Conservation (phyloP, 2,888 invertebrate species). For the Zonitis immaculata region DNA sequence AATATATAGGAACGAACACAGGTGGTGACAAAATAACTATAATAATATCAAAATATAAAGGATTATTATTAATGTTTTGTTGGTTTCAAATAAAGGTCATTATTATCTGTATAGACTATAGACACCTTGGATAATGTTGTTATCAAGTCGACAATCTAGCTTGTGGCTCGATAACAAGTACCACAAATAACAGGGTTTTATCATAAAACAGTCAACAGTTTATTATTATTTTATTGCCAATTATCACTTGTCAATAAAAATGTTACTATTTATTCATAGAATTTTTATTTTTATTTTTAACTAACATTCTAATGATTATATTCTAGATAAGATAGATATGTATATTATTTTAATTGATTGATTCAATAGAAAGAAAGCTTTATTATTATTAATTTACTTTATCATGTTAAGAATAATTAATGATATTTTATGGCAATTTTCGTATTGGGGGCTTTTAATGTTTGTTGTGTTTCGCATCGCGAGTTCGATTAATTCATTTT, state of each 20-base stretch:
- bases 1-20: neutral
- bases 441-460: constrained; percentile 39
- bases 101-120: neutral
- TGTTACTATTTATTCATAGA: neutral
- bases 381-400: constrained; percentile 8
- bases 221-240: constrained; percentile 9
- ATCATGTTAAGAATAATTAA: constrained; percentile 34
- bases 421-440: constrained; percentile 43
- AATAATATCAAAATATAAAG: neutral
- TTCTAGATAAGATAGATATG: too few species aligned
- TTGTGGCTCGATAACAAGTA: constrained; percentile 15
- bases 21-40: neutral
- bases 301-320: too few species aligned
- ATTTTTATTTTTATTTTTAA: too few species aligned
- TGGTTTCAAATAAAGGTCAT: neutral
- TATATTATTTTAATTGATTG: too few species aligned
- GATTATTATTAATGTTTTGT: neutral
- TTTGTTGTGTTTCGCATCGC: constrained; percentile 37
- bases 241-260: neutral
- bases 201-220: constrained; percentile 6
- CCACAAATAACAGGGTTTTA: constrained; percentile 9
- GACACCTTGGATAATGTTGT: neutral
- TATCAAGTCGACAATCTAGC: constrained; percentile 4
- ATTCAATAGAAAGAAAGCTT: neutral
- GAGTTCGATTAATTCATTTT: constrained; percentile 44